Conservation (phyloP, 2,113 vertebrate genomes). For the Orientallactaga bullata region DNA sequence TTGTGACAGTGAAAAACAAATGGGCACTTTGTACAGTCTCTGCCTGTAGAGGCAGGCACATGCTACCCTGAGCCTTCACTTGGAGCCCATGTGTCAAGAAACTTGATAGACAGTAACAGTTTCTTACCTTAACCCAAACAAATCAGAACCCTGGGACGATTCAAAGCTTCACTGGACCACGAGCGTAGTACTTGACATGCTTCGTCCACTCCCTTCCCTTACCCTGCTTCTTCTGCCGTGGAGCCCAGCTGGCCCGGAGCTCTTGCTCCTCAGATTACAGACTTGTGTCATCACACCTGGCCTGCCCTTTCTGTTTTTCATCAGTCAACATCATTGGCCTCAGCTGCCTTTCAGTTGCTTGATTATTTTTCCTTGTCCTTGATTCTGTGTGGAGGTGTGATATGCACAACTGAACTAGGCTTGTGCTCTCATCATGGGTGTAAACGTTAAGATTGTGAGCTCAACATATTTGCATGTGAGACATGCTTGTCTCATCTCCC, state of each 20-base stretch:
- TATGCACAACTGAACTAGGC: not conserved
- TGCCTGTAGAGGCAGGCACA: not conserved
- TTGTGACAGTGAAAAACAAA: constrained; percentile 34
- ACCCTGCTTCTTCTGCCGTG: not conserved
- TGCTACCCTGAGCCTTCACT: not conserved
- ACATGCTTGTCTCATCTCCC: too few species aligned
- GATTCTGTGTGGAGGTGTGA: not conserved
- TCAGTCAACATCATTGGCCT: not conserved
- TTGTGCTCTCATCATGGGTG: not conserved
- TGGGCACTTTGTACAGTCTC: not conserved
- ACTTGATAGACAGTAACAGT: not conserved
- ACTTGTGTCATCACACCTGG: not conserved
- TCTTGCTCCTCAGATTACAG: not conserved
- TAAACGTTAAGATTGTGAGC: not conserved
- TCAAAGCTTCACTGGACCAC: not conserved
- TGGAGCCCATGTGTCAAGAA: not conserved
- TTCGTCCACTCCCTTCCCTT: not conserved
- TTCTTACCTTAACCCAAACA: not conserved
- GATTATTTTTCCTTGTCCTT: not conserved
- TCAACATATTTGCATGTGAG: not conserved
- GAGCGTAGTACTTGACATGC: not conserved
- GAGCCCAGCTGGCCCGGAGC: not conserved
- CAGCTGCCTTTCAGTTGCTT: not conserved
- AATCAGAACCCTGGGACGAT: not conserved
- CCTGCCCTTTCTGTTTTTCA: not conserved